Base-by-base conservation (phyloP, 2,797 vertebrate species). In the Ficedula albicollis region DNA sequence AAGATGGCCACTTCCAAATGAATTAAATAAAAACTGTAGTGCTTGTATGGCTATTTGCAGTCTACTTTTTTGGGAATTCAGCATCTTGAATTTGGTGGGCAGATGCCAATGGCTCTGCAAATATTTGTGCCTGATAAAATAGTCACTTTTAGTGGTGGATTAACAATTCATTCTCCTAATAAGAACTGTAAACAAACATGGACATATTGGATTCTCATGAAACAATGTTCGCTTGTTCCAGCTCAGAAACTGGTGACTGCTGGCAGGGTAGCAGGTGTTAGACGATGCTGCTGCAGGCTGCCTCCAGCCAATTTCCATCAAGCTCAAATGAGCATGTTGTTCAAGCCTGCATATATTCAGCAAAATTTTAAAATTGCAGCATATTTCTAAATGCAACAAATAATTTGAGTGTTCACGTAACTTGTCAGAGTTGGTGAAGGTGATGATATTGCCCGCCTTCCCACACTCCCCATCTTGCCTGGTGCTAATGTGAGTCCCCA, bases 401-500 rank as follows among this genome's bases (percentile, higher is more conserved):
- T 64, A 52, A 68, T 59, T 62, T 34, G 32, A 66, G 77, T 7
- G 10, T 41, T 34, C 62, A 12, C 15, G 15, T 39, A 46, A 81
- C 56, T 48, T 69, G 26, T 55, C 38, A 32, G 23, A 89, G 29
- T 46, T 73, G 25, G 46, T 52, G 27, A 63, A 80, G 43, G 13
- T 75, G n/a, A 79, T 66, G 25, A 55, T 73, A 32, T 75, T 86
- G 43, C 30, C 9, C 27, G 32, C 51, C 25, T 81, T 66, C 14
- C 30, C 19, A 56, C 27, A 7, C 2, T 72, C 19, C 7, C 18
- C 11, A 20, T 77, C 15, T 56, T 17, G 12, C 14, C 16, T 18
- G 30, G 14, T 63, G 44, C 36, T 85, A n/a, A 36, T 1, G 0
- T 0, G 0, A 80, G 44, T 64, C 21, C 32, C 38, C 22, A 4